Conservation (phyloP, 2,888 invertebrate species). For the Meiosimyza platycephala region DNA sequence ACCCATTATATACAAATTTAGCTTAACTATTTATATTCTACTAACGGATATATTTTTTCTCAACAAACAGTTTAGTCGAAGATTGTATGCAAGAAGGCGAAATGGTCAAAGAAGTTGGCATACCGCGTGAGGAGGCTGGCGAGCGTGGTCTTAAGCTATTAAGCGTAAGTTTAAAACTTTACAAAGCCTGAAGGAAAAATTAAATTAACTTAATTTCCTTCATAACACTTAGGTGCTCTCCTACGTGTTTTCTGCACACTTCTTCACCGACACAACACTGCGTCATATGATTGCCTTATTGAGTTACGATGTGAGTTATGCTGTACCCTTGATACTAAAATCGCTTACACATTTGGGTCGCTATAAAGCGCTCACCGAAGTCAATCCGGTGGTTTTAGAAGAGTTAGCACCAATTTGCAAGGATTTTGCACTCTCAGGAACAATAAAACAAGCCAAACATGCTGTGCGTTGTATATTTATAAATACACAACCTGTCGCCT, state of each 20-base stretch:
- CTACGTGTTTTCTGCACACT: conserved; percentile 92
- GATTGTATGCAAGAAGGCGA: conserved; percentile 80
- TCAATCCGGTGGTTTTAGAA: conserved; percentile 80
- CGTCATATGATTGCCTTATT: conserved; percentile 80
- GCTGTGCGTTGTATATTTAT: conserved; percentile 92
- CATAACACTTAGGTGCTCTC: conserved; percentile 72
- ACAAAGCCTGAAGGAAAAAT: too few species aligned
- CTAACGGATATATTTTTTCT: background rate
- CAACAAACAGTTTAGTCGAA: conserved; percentile 67
- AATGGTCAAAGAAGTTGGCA: conserved; percentile 80
- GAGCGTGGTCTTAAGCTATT: conserved; percentile 90
- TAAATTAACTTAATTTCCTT: background rate
- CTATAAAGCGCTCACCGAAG: conserved; percentile 84
- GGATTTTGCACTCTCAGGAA: conserved; percentile 88
- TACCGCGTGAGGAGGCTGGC: conserved; percentile 83
- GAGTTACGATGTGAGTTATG: conserved; percentile 77
- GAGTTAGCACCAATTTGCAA: conserved; percentile 87
- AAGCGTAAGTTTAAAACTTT: conserved; percentile 70
- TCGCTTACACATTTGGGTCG: conserved; percentile 89
- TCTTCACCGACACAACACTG: conserved; percentile 87
- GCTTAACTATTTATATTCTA: background rate
- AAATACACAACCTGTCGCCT: conserved; percentile 71
- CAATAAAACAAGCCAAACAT: conserved; percentile 96
- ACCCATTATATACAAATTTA: too few species aligned
- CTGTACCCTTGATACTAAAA: conserved; percentile 84